Base-by-base conservation (phyloP, 2,797 vertebrate genomes). In the Bufotes viridis region DNA sequence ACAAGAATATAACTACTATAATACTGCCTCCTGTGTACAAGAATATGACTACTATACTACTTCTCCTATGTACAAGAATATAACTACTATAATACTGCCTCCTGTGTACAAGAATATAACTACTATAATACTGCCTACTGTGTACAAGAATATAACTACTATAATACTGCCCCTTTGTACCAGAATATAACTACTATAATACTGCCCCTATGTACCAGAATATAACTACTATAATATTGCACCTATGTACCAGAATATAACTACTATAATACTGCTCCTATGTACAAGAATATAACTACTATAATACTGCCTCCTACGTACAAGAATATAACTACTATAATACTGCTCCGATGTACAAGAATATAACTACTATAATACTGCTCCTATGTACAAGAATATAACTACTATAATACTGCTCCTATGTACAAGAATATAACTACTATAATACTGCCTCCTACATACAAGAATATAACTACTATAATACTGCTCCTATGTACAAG, bases 41-140 rank as follows among this genome's bases (percentile, higher is more conserved):
- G 18, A 75, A 75, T 75, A 75, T 75, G 51, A 51, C 72, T 75
- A 75, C 72, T 75, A 75, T 75, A 75, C 51, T 75, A 75, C 72
- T 75, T 42, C 72, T 2, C 72, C 42, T 22, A 49, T 49, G 8
- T 75, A 75, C 72, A 75, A n/a, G 72, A 75, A 75, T 75, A 75
- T 75, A 75, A 51, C 72, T 75, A 75, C 72, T 75, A 74, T 75
- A 75, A 75, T 75, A 75, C 72, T 70, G 13, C 60, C 60, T n/a
- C 18, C 42, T 75, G 51, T 75, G 10, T 75, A 22, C 18, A 51
- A 75, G 29, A 75, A 75, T 70, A 75, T 75, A 75, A 75, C 72
- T 75, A 75, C 42, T 75, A 75, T 75, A 75, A 51, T 51, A 75
- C 72, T 49, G 26, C 26, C 26, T 7, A 1, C 65, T 29, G 29